Percentiles rank a stretch among this genome's conserved stretches.
These are phyloP conservation scores for Heteromyza rotundicornis DNA, from an alignment of 2,888 invertebrate species.

Conservation along the genomic window DNA sequence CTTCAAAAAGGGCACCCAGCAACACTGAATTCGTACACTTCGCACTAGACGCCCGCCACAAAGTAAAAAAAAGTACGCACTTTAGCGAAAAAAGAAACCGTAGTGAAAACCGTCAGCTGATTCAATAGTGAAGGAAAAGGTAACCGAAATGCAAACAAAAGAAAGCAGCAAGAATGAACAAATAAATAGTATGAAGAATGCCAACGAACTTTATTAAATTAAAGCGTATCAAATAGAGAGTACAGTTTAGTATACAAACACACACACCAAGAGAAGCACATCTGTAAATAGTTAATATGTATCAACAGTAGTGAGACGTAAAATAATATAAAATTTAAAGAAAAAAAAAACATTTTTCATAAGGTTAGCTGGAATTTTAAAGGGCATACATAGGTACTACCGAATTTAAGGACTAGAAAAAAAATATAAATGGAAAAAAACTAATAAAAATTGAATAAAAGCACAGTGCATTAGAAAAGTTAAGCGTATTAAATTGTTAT, in stretches of 20 bases:
- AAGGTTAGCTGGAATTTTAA: slow-evolving; percentile 45
- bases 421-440: slow-evolving; percentile 42
- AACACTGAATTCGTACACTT: too few relatives aligned
- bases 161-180: slow-evolving; percentile 4
- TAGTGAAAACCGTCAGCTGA: neutral
- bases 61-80: too few relatives aligned
- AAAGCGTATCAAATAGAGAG: too few relatives aligned
- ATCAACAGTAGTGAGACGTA: slow-evolving; percentile 37
- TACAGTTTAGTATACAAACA: too few relatives aligned
- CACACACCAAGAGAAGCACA: slow-evolving; percentile 34
- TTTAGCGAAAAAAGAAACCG: slow-evolving; percentile 18
- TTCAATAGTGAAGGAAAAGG: slow-evolving; percentile 9
- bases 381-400: slow-evolving; percentile 16
- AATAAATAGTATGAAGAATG: slow-evolving; percentile 4
- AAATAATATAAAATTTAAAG: too few relatives aligned
- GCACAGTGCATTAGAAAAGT: slow-evolving; percentile 10
- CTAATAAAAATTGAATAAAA: slow-evolving; percentile 7
- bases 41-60: too few relatives aligned
- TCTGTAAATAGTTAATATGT: slow-evolving; percentile 39
- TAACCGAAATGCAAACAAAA: slow-evolving; percentile 3
- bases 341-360: too few relatives aligned
- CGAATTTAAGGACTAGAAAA: slow-evolving; percentile 50
- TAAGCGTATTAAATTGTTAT: slow-evolving; percentile 28
- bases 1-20: neutral
- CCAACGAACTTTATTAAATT: slow-evolving; percentile 16